A percentile compares a stretch with the other conserved stretches of the same genome.
These are phyloP conservation scores for Columbina picui DNA, from an alignment of 2,113 vertebrate species.

Conservation along the genomic window DNA sequence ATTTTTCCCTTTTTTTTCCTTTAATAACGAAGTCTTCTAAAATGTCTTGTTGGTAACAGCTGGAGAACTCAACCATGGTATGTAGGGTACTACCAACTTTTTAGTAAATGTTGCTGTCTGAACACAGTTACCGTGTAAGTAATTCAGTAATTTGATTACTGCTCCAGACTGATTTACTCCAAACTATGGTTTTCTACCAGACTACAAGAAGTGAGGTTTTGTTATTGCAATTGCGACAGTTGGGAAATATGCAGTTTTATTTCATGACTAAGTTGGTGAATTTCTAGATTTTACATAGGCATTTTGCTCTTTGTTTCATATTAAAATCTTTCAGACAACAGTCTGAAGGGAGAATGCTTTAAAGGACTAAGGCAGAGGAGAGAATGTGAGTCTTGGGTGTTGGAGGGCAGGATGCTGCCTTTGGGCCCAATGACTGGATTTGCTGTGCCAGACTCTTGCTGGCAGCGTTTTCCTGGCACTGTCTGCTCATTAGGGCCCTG, in stretches of 20 bases:
- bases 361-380: not conserved
- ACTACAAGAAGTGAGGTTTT: not conserved
- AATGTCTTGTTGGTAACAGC: not conserved
- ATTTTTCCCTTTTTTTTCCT: not conserved
- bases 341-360: not conserved
- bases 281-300: not conserved
- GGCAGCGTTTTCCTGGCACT: conserved; percentile 50
- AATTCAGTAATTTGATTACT: not conserved
- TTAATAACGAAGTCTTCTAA: not conserved
- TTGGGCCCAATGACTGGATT: not conserved
- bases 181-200: not conserved
- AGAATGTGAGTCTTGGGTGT: not conserved
- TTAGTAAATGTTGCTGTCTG: not conserved
- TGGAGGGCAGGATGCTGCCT: not conserved
- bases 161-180: not conserved
- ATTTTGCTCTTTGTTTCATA: not conserved
- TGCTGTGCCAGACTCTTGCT: conserved; percentile 18
- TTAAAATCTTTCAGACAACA: not conserved
- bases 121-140: not conserved
- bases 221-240: not conserved
- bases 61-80: not conserved
- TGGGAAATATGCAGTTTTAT: not conserved
- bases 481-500: conserved; percentile 55
- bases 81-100: not conserved
- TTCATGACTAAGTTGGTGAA: not conserved